These are phyloP conservation scores for Xylocopa sonorina DNA, from an alignment of 1,140 invertebrate species.

Conservation along the genomic window DNA sequence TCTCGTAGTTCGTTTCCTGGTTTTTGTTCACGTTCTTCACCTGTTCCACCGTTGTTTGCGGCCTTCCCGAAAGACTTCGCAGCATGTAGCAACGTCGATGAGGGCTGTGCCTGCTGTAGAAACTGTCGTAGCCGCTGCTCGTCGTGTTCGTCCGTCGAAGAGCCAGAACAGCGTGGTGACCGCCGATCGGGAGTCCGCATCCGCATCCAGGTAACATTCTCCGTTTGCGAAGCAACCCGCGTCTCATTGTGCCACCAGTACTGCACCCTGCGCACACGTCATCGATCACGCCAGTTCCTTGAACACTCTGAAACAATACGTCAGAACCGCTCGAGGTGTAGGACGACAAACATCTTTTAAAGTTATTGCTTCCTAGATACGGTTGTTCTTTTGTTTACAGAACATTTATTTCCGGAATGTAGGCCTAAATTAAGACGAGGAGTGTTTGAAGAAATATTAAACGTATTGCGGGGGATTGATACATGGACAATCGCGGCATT, in stretches of 20 bases:
- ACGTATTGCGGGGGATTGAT: no score
- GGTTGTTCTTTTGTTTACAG: not conserved
- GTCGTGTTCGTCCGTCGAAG: conserved; percentile 62
- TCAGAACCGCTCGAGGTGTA: not conserved
- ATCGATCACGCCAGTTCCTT: conserved; percentile 43
- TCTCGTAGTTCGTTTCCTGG: not conserved
- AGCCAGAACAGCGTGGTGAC: conserved; percentile 41
- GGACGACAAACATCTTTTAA: conserved; percentile 8
- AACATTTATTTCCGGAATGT: not conserved
- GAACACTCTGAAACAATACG: conserved; percentile 51
- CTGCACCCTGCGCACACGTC: conserved; percentile 41
- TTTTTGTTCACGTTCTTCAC: not conserved
- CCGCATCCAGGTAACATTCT: conserved; percentile 39
- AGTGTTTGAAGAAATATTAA: not conserved
- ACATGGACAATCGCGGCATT: not conserved
- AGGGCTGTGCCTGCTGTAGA: conserved; percentile 68
- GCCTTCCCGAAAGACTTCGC: conserved; percentile 46
- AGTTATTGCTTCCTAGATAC: not conserved
- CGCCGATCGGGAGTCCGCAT: conserved; percentile 42
- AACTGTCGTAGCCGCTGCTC: conserved; percentile 74
- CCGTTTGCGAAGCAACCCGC: conserved; percentile 26
- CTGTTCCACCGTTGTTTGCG: not conserved
- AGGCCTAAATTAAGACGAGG: no score
- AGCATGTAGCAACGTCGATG: conserved; percentile 73
- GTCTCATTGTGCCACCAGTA: conserved; percentile 17